Percentiles rank a stretch among this genome's conserved stretches.
Evolutionary conservation across 2,113 vertebrate genomes (phyloP).

Genomic region (Psephotus haematonotus): DNA sequence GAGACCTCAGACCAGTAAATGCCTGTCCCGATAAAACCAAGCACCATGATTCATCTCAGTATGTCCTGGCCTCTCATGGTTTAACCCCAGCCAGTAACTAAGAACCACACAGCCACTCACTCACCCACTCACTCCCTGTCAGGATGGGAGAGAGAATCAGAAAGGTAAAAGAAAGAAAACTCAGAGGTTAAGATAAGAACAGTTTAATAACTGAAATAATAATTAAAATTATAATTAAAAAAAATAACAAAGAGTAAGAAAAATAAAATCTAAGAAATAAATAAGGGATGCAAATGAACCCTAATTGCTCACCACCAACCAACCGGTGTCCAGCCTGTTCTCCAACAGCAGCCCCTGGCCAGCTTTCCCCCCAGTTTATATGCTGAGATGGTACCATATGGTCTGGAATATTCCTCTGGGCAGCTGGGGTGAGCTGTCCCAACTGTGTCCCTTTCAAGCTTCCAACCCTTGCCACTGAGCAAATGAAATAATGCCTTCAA

Average conservation of each 20-base stretch:
- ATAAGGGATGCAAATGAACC: neutral
- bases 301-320: neutral
- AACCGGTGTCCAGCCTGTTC: neutral
- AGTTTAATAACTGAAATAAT: neutral
- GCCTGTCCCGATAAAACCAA: neutral
- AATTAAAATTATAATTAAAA: neutral
- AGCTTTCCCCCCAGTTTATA: neutral
- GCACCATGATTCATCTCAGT: neutral
- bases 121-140: neutral
- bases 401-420: neutral
- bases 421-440: neutral
- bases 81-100: neutral
- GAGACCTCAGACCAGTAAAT: neutral
- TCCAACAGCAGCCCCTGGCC: neutral
- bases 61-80: neutral
- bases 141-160: rapidly evolving
- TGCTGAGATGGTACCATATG: no score
- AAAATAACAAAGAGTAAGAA: neutral
- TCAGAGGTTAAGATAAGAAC: rapidly evolving
- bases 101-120: neutral
- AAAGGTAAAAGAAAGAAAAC: neutral
- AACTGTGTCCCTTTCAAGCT: neutral
- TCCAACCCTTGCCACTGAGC: neutral
- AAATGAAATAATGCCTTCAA: neutral
- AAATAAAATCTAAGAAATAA: neutral